These are phyloP conservation scores for Polypterus bichir DNA, from an alignment of 2,113 vertebrate genomes.

Conservation along the genomic window DNA sequence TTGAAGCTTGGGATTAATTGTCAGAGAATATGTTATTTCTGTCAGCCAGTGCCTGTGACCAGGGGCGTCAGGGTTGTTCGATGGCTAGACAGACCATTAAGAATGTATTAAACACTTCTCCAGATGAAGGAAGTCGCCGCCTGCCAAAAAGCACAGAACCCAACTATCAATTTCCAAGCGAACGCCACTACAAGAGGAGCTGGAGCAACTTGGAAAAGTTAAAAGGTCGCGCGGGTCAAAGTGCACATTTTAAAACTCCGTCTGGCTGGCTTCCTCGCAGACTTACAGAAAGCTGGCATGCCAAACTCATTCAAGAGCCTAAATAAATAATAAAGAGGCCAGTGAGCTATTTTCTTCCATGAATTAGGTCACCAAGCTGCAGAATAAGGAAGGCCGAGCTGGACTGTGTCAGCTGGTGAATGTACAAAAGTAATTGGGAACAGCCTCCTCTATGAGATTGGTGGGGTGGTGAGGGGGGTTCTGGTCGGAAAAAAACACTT, in stretches of 20 bases:
- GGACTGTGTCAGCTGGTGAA: constrained; percentile 34
- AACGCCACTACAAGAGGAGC: constrained; percentile 31
- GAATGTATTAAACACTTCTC: constrained; percentile 58
- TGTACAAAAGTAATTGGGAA: constrained; percentile 11
- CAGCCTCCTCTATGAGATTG: constrained; percentile 3
- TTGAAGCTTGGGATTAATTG: constrained; percentile 20
- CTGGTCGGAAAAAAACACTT: too few relatives aligned
- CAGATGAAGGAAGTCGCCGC: constrained; percentile 52
- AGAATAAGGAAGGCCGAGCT: constrained; percentile 33
- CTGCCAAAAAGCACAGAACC: constrained; percentile 44
- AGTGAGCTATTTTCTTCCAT: constrained; percentile 46
- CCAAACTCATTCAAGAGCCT: constrained; percentile 34
- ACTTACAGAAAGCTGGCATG: constrained; percentile 43
- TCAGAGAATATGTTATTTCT: constrained; percentile 30
- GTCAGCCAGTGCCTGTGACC: constrained; percentile 28
- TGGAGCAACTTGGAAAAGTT: constrained; percentile 51
- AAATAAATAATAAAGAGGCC: constrained; percentile 45
- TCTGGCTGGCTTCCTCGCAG: constrained; percentile 62
- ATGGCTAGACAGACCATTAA: constrained; percentile 59
- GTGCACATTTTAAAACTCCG: constrained; percentile 38
- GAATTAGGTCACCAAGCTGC: constrained; percentile 37
- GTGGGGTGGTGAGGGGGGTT: too few relatives aligned
- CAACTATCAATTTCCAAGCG: constrained; percentile 45
- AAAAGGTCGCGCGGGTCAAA: constrained; percentile 51
- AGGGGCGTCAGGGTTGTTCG: constrained; percentile 21